Evolutionary conservation across 2,888 invertebrate species (phyloP).

Genomic region (Oxytorus armatus): DNA sequence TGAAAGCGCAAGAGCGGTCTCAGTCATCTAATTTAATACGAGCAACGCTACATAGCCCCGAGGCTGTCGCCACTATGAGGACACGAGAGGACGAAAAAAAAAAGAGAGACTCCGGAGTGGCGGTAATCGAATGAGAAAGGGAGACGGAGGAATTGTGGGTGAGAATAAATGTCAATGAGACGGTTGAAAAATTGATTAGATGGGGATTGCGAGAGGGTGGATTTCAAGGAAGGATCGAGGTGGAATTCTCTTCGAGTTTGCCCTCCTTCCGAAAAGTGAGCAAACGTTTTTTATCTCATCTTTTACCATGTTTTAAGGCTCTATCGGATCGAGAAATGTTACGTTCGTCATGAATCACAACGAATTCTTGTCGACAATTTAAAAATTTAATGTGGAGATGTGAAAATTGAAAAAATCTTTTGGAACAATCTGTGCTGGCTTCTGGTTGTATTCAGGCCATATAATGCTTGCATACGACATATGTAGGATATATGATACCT

Average conservation of each 20-base stretch:
- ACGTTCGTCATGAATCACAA: no score
- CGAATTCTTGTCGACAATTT: no score
- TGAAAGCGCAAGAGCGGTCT: conserved; percentile 58
- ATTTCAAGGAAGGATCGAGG: neutral
- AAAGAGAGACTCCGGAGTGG: conserved; percentile 14
- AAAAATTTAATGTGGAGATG: neutral
- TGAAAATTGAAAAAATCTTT: no score
- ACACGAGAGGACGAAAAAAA: conserved; percentile 28
- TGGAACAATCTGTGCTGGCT: no score
- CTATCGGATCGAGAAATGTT: no score
- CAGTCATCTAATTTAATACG: conserved; percentile 82
- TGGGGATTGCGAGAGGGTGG: neutral
- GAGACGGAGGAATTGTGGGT: conserved; percentile 1
- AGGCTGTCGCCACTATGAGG: conserved; percentile 41
- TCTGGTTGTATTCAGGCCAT: conserved; percentile 7
- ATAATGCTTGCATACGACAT: conserved; percentile 1
- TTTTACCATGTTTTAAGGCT: no score
- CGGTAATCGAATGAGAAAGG: conserved; percentile 47
- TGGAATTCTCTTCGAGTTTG: neutral
- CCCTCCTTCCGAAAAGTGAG: no score
- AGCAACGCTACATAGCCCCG: conserved; percentile 44
- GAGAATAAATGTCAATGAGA: conserved; percentile 13
- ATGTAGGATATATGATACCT: conserved; percentile 7
- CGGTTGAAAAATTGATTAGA: conserved; percentile 38
- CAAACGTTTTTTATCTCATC: no score